Conservation (phyloP, 2,113 vertebrate genomes). For the Arvicanthis niloticus region DNA sequence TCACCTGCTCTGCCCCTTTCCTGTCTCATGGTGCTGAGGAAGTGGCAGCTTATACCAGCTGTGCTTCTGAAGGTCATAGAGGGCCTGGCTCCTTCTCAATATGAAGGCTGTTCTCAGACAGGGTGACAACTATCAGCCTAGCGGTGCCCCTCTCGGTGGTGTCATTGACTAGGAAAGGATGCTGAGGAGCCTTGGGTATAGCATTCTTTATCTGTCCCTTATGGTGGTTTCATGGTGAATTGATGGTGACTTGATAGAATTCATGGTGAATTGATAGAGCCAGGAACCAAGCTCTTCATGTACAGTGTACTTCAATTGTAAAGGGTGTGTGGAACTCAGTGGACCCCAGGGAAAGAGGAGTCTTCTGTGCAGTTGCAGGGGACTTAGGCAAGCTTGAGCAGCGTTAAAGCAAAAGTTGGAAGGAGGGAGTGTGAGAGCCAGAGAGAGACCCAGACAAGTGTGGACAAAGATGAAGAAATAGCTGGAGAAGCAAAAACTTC, state of each 20-base stretch:
- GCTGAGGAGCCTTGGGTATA: background rate
- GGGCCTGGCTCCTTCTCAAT: accelerated
- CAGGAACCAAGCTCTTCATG: slow-evolving; percentile 30
- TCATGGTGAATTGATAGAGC: background rate
- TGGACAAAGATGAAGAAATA: background rate
- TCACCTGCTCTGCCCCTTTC: background rate
- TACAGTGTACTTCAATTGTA: slow-evolving; percentile 46
- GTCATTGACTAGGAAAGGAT: background rate
- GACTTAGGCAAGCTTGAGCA: background rate
- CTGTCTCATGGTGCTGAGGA: background rate
- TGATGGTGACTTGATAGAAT: background rate
- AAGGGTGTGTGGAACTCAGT: background rate
- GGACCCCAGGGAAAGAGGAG: background rate
- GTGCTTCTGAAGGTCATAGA: no score
- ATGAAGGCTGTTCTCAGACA: background rate
- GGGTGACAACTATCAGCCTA: background rate
- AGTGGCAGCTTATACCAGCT: background rate
- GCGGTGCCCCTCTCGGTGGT: background rate
- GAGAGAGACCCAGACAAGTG: background rate
- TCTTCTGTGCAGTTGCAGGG: background rate
- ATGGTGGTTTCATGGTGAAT: background rate
- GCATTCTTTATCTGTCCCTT: background rate
- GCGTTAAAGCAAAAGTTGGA: background rate
- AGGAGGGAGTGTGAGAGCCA: background rate
- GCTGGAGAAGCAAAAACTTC: background rate